These are phyloP conservation scores for Gnathonemus echidnorhynchus DNA, from an alignment of 2,113 vertebrate species.

Conservation along the genomic window DNA sequence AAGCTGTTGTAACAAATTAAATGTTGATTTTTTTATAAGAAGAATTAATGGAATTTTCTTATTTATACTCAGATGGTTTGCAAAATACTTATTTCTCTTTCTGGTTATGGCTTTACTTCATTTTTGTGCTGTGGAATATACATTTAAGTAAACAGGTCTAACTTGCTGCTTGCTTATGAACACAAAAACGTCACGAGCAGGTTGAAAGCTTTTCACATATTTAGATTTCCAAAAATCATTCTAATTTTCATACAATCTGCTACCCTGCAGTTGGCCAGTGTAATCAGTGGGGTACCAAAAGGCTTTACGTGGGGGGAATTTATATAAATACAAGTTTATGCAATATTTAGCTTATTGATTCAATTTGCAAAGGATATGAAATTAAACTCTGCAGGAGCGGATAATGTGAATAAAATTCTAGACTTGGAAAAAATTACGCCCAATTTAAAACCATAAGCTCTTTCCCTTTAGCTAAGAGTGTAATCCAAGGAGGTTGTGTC, in stretches of 20 bases:
- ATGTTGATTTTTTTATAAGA: constrained; percentile 77
- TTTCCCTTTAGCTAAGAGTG: background rate
- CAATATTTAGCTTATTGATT: background rate
- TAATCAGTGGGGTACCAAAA: background rate
- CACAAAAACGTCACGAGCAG: background rate
- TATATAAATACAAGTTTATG: background rate
- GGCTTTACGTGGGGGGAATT: background rate
- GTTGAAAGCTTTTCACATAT: background rate
- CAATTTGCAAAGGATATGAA: background rate
- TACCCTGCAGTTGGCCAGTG: background rate
- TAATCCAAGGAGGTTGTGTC: background rate
- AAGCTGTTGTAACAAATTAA: constrained; percentile 90
- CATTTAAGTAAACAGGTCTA: background rate
- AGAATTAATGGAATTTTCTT: background rate
- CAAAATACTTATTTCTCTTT: background rate
- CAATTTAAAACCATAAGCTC: background rate
- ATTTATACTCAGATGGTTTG: background rate
- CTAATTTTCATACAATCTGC: background rate
- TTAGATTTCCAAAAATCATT: background rate
- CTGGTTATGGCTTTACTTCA: background rate
- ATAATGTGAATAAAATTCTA: background rate
- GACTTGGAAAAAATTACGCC: background rate
- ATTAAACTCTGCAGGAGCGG: background rate
- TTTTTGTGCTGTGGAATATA: background rate
- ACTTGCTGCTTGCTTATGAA: background rate